Conservation (phyloP, 2,797 vertebrate genomes). For the Pangasius larnaudii region DNA sequence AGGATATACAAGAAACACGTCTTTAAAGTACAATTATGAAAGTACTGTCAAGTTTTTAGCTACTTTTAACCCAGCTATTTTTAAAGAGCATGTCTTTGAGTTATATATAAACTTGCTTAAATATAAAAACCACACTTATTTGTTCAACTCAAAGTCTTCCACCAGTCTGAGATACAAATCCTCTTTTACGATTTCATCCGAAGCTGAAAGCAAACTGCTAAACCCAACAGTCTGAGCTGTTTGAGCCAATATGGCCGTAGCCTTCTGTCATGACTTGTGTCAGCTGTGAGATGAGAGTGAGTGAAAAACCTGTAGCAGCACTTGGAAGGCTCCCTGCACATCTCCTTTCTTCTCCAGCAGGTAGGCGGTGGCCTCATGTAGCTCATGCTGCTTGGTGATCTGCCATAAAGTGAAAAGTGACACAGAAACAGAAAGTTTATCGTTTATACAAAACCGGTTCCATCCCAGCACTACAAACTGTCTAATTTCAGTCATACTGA, state of each 20-base stretch:
- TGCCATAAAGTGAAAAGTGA: conserved; percentile 61
- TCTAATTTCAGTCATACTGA: too few relatives aligned
- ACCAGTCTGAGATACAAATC: background rate
- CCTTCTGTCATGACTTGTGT: conserved; percentile 1
- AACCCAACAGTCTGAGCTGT: background rate
- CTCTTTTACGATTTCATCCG: background rate
- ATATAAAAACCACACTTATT: background rate
- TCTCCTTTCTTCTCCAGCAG: conserved; percentile 94
- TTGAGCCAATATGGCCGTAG: background rate
- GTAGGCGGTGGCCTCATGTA: conserved; percentile 86
- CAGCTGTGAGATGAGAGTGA: background rate
- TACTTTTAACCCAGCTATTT: background rate
- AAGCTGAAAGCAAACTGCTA: background rate
- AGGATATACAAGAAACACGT: background rate
- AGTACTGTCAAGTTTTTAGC: background rate
- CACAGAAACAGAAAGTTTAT: conserved; percentile 10
- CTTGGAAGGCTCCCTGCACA: conserved; percentile 85
- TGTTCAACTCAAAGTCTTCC: background rate
- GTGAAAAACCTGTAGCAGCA: conserved; percentile 86
- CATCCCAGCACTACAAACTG: background rate
- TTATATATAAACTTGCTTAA: background rate
- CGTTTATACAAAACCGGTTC: background rate
- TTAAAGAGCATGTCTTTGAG: background rate
- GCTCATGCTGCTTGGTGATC: conserved; percentile 86
- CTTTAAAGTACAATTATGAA: background rate